phyloP scores from a whole-genome alignment of 2,797 vertebrate species.

The Spinus olivaceus region DNA sequence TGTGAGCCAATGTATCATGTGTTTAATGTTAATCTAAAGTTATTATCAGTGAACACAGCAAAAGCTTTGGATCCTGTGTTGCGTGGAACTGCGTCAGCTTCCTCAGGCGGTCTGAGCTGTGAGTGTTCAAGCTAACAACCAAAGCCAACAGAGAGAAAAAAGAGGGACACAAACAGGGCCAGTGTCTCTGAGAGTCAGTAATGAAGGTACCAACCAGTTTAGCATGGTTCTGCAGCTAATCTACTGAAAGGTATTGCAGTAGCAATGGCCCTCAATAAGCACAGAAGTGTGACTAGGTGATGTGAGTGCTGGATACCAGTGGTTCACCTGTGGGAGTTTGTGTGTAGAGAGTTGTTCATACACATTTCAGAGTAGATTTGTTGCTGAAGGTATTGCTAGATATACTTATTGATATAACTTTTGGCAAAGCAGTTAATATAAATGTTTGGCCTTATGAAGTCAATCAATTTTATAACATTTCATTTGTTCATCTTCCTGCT shows the following conservation, averaged over 20 bases:
- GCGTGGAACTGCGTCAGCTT: neutral
- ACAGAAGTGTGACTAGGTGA: rapidly evolving
- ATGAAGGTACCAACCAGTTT: neutral
- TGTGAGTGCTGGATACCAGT: rapidly evolving
- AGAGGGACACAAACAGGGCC: neutral
- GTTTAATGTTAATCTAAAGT: constrained; percentile 36
- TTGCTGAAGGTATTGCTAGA: neutral
- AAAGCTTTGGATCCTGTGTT: neutral
- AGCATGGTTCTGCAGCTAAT: neutral
- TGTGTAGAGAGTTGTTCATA: neutral
- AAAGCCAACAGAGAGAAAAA: neutral
- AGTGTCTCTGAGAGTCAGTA: neutral
- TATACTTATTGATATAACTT: neutral
- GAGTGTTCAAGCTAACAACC: neutral
- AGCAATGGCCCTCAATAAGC: neutral
- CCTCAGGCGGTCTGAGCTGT: neutral
- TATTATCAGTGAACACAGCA: neutral
- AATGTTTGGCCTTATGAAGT: neutral
- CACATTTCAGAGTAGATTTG: neutral
- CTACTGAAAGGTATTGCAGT: neutral
- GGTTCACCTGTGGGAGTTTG: neutral
- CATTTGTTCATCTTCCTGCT: neutral
- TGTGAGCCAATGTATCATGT: neutral
- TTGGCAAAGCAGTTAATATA: neutral
- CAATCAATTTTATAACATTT: neutral